These are phyloP conservation scores for Pardalotus punctatus DNA, from an alignment of 2,113 vertebrate species.

Conservation along the genomic window DNA sequence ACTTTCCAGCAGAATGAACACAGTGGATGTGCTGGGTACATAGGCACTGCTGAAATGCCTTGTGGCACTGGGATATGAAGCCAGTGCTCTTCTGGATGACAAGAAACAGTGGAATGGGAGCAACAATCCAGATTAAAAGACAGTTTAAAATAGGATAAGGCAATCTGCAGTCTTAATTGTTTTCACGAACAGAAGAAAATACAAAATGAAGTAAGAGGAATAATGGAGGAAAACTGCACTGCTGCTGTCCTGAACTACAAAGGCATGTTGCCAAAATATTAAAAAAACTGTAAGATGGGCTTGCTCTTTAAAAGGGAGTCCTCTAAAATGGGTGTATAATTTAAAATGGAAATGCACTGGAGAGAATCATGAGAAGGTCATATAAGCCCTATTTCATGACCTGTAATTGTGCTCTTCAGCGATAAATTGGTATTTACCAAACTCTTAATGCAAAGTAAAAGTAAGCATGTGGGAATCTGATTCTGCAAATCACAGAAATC, in stretches of 20 bases:
- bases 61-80: not conserved
- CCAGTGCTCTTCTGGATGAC: not conserved
- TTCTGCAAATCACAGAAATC: not conserved
- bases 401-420: not conserved
- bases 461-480: not conserved
- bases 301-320: not conserved
- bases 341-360: not conserved
- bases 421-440: not conserved
- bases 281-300: not conserved
- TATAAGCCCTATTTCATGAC: not conserved
- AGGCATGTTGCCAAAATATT: not conserved
- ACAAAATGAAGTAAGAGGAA: not conserved
- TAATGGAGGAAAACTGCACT: not conserved
- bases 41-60: rapidly evolving
- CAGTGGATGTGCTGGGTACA: not conserved
- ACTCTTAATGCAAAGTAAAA: not conserved
- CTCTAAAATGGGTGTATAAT: not conserved
- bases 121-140: not conserved
- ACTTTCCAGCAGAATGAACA: not conserved
- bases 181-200: not conserved
- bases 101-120: not conserved
- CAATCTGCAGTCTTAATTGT: not conserved
- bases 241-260: not conserved
- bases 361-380: not conserved
- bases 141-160: not conserved